phyloP scores from a whole-genome alignment of 1,140 invertebrate genomes.

The Caenorhabditis brenneri region DNA sequence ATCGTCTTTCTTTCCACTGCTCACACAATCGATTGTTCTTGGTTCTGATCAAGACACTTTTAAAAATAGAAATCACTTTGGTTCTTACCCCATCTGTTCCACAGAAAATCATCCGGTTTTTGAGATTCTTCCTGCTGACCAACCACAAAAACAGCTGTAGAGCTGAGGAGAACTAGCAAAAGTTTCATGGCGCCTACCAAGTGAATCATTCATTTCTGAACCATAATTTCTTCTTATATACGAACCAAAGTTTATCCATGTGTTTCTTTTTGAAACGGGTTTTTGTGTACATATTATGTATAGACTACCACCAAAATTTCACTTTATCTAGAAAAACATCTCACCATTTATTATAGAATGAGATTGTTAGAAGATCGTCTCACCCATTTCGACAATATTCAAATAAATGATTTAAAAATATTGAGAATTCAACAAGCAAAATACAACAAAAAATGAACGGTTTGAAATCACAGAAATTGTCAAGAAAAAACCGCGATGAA shows the following conservation, averaged over 20 bases:
- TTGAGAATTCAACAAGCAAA: neutral
- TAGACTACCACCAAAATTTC: constrained; percentile 25
- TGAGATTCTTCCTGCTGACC: neutral
- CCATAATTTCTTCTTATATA: neutral
- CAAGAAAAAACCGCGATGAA: neutral
- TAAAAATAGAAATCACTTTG: neutral
- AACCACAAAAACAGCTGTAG: neutral
- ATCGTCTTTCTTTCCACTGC: constrained; percentile 41
- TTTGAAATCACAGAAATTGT: constrained; percentile 9
- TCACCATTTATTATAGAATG: constrained; percentile 12
- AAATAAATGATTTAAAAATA: neutral
- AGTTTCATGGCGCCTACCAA: neutral
- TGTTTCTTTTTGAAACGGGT: constrained; percentile 38
- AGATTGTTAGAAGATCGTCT: constrained; percentile 19
- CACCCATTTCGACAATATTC: constrained; percentile 21
- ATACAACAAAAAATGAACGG: neutral
- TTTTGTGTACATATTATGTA: constrained; percentile 25
- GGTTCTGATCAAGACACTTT: neutral
- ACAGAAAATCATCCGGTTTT: constrained; percentile 29
- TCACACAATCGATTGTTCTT: constrained; percentile 42
- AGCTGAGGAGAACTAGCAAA: neutral
- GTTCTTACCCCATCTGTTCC: constrained; percentile 49
- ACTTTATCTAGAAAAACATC: constrained; percentile 43
- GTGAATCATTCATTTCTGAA: neutral
- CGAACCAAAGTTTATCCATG: neutral